These are phyloP conservation scores for Temnothorax longispinosus DNA, from an alignment of 1,140 invertebrate species.

Conservation along the genomic window DNA sequence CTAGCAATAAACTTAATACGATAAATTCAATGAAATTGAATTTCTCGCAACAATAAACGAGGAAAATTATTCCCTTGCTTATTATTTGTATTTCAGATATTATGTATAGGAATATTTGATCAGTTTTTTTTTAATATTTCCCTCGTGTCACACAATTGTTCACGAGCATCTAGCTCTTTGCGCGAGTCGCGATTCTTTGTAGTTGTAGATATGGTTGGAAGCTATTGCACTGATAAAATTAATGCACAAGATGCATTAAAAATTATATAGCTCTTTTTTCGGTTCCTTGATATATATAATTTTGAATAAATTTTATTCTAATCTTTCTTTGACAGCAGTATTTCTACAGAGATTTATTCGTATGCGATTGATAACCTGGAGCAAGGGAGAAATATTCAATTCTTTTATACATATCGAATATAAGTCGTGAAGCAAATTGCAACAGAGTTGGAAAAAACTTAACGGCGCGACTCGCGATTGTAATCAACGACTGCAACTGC, in stretches of 20 bases:
- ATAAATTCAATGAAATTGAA: not conserved
- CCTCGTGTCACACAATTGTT: not conserved
- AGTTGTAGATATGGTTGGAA: no score
- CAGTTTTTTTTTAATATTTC: not conserved
- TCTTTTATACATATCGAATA: not conserved
- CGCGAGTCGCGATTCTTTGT: not conserved
- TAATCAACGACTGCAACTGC: constrained; percentile 43
- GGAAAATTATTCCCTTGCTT: not conserved
- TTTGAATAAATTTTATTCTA: not conserved
- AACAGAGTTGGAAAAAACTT: not conserved
- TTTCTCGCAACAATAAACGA: no score
- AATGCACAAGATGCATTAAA: not conserved
- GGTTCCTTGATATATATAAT: not conserved
- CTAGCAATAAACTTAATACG: not conserved
- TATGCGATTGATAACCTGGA: no score
- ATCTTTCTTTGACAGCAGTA: not conserved
- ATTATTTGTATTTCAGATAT: not conserved
- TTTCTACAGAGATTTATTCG: not conserved
- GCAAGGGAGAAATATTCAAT: not conserved
- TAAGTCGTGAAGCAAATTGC: constrained; percentile 1
- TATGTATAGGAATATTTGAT: not conserved
- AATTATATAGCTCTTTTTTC: not conserved
- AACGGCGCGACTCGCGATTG: constrained; percentile 34
- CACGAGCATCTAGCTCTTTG: not conserved
- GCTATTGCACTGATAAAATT: not conserved